Base-by-base conservation (phyloP, 2,888 invertebrate species). In the Steinernema hermaphroditum region DNA sequence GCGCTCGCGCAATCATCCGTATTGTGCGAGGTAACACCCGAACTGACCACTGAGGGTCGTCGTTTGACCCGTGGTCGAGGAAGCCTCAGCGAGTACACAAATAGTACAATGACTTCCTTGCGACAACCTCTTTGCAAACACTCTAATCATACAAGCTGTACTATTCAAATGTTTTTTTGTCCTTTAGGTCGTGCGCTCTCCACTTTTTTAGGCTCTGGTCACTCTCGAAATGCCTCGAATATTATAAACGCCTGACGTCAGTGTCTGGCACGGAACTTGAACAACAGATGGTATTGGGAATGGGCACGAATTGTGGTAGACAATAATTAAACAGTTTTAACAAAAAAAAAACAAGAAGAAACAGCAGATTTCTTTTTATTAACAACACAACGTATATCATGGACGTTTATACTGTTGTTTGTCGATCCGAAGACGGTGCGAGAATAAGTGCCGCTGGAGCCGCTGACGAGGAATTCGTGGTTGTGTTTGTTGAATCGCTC, bases 41-140 rank as follows among this genome's bases (percentile, higher is more conserved):
- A 46, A 32, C 37, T 62, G 62, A 27, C 27, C 62, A 62, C 27
- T 62, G 62, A 22, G 62, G n/a, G 27, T 27, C 62, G 16, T 32
- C 62, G 62, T 62, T 62, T 62, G 62, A 62, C 62, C 62, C 62
- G 62, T 32, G 62, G 27, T 29, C 62, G 62, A 54, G 54, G 24
- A 27, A 54, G 22, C 22, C 22, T 54, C 54, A 22, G 22, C 14
- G 54, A 62, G 32, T 62, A 62, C 62, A 62, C 62, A 62, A 62
- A 62, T 62, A 62, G 62, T 32, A 29, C 62, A 62, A 62, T 62
- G 32, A 62, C 62, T 62, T 62, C 62, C 62, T 62, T 62, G 4
- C 32, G 32, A 16, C 62, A 62, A 62, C 62, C 27, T 24, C 62
- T 62, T 32, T 62, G 62, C 62, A 62, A 62, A 62, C 62, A 62